Conservation (phyloP, 2,797 vertebrate genomes). For the Australoheros facetus region DNA sequence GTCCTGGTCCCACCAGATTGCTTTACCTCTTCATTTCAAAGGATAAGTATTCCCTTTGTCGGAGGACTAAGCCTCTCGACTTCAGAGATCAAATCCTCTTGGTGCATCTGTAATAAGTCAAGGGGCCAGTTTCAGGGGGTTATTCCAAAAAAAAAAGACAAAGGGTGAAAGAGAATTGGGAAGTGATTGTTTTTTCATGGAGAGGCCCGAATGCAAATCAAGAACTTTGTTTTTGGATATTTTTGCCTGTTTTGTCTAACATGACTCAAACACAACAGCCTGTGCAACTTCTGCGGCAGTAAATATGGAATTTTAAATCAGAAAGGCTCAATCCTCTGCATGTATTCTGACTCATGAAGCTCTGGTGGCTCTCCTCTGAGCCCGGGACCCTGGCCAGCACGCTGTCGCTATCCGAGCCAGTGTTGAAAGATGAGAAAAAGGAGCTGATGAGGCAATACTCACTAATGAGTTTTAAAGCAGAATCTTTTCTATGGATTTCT, state of each 20-base stretch:
- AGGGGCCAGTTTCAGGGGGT: constrained; percentile 56
- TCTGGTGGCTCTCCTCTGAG: constrained; percentile 49
- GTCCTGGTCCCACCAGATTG: constrained; percentile 35
- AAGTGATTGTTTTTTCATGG: constrained; percentile 24
- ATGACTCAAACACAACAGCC: constrained; percentile 45
- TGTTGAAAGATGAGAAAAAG: constrained; percentile 66
- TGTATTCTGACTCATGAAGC: constrained; percentile 39
- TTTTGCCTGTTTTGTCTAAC: constrained; percentile 49
- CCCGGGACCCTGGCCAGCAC: constrained; percentile 55
- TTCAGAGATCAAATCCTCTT: constrained; percentile 59
- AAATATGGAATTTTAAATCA: constrained; percentile 54
- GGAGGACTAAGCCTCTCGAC: constrained; percentile 45
- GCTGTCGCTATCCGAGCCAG: constrained; percentile 43
- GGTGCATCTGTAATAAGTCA: constrained; percentile 64
- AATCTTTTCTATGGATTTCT: constrained; percentile 61
- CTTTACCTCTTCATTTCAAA: constrained; percentile 72
- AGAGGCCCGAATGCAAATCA: constrained; percentile 31
- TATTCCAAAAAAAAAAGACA: constrained; percentile 33
- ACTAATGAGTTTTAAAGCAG: constrained; percentile 63
- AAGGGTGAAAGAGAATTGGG: constrained; percentile 54
- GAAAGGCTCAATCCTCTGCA: constrained; percentile 23
- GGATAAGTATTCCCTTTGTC: constrained; percentile 74
- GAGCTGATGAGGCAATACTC: constrained; percentile 73
- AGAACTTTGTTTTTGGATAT: constrained; percentile 19
- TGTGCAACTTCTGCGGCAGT: constrained; percentile 41